Evolutionary conservation across 2,797 vertebrate species (phyloP), one percentile per base, ranked within the genome.

Genomic region (Salarias fasciatus): DNA sequence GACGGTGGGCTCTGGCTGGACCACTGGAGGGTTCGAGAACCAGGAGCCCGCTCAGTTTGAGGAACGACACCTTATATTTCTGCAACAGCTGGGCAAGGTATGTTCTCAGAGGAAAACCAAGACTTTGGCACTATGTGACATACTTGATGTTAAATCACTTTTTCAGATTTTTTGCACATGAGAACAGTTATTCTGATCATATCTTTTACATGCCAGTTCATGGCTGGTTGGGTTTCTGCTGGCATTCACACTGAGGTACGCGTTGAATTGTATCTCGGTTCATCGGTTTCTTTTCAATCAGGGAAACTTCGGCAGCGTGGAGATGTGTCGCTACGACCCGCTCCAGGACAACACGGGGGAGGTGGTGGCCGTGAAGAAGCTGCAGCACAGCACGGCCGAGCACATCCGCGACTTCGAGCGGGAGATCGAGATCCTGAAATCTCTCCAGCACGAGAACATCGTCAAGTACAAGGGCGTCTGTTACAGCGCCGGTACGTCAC

Each of bases 281-380:
- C n/a, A 24, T 18, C 3, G 18, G 18, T 24, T 24, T 48, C 42
- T 47, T 72, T 43, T 50, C 40, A 60, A 66, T 33, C 65, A 98
- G 97, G 97, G 97, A 33, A 99, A 99, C 86, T 99, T 99, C 85
- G 97, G 97, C 76, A 99, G 96, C 24, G 97, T 99, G 89, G 97
- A 99, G 89, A 95, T 98, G 94, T 99, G 97, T 73, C 94, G 97
- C 0, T 98, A 99, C 6, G 97, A 99, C 82, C 96, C 96, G 0
- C 92, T 98, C 10, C 95, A 98, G 88, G 97, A 99, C 83, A 97
- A 95, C 88, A 99, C 97, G 0, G 97, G 97, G 0, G 96, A 99
- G 33, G 96, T 99, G 5, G 97, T 99, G 40, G 97, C 97, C 5
- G 97, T 99, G 55, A 99, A 99, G 72, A 99, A 99, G 57, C 93